Evolutionary conservation across 2,888 invertebrate genomes (phyloP), one percentile per base, ranked within the genome.

Genomic region (Alentia gelatinosa): DNA sequence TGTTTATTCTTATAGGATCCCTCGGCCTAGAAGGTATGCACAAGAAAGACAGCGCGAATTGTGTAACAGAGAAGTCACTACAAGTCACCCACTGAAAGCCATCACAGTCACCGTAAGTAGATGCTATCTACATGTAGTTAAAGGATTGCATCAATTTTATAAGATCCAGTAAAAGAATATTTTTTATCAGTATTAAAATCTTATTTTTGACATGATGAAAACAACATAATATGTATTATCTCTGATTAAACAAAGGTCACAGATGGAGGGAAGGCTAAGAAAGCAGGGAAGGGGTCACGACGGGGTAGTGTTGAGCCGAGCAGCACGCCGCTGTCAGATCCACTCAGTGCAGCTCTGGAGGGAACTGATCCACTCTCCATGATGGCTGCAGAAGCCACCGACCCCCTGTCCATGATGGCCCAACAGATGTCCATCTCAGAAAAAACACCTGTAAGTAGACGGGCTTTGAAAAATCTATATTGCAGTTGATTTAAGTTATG

Each of bases 291-390:
- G 50, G 90, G 90, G n/a, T 35, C 63, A n/a, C 35, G 56, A 12
- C 26, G 75, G 7, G 84, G 90, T 7, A 83, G 75, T 19, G 33
- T 23, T 3, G 30, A 63, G 9, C 56, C 33, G n/a, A 26, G 35
- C 39, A 37, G 37, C 15, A 19, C 30, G 9, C 33, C 50, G 3
- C 35, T 50, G 15, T 39, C 40, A 0, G 95, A 94, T 88, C 95
- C 94, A 9, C 92, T 96, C 19, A 95, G 94, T 91, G 92, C 94
- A 37, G 97, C 97, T 47, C 95, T 98, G 3, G 98, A 98, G 95
- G 98, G 98, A 40, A 96, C 97, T 0, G 98, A 98, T 96, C 98
- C 98, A 0, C 96, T 98, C 39, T 97, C 97, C 33, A 97, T 97
- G 94, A 97, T 98, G 96, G 97, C 97, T 35, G 94, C 95, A 1